A percentile compares a stretch with the other conserved stretches of the same genome.
Conservation (phyloP, 1,140 invertebrate genomes). For the Brachionus manjavacas region DNA sequence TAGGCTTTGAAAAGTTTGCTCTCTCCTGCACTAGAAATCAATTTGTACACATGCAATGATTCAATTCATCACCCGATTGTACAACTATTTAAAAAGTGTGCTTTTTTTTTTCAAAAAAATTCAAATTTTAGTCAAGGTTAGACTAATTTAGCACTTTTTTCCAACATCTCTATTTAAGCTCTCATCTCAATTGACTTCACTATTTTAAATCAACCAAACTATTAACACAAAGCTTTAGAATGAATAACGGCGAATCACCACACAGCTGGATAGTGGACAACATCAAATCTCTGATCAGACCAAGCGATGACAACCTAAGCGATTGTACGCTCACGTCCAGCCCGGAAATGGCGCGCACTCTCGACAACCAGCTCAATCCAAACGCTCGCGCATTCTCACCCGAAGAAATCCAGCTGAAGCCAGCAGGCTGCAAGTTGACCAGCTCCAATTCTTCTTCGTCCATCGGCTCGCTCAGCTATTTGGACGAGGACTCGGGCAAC, state of each 20-base stretch:
- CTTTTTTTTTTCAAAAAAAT: not conserved
- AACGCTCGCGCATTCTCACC: not conserved
- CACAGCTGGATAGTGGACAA: slow-evolving; percentile 26
- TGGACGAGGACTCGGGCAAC: not conserved
- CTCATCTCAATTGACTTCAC: not conserved
- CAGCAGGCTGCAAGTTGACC: not conserved
- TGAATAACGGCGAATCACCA: slow-evolving; percentile 1
- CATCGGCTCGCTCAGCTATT: not conserved
- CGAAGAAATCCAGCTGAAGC: slow-evolving; percentile 6
- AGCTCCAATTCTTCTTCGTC: not conserved
- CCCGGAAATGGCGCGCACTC: not conserved
- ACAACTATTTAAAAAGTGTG: not conserved
- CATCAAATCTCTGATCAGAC: not conserved
- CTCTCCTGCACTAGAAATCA: not conserved
- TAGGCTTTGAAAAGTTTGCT: not conserved
- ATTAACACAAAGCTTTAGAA: not conserved
- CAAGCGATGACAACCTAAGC: not conserved
- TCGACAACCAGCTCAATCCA: slow-evolving; percentile 6
- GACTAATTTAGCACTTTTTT: slow-evolving; percentile 41
- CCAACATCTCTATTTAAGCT: not conserved
- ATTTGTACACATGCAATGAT: not conserved
- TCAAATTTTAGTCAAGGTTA: slow-evolving; percentile 39
- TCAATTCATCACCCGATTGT: not conserved
- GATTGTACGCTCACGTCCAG: slow-evolving; percentile 10
- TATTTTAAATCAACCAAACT: not conserved